Percentiles rank a stretch among this genome's conserved stretches.
Conservation (phyloP, 2,888 invertebrate genomes). For the Augochlorella aurata region DNA sequence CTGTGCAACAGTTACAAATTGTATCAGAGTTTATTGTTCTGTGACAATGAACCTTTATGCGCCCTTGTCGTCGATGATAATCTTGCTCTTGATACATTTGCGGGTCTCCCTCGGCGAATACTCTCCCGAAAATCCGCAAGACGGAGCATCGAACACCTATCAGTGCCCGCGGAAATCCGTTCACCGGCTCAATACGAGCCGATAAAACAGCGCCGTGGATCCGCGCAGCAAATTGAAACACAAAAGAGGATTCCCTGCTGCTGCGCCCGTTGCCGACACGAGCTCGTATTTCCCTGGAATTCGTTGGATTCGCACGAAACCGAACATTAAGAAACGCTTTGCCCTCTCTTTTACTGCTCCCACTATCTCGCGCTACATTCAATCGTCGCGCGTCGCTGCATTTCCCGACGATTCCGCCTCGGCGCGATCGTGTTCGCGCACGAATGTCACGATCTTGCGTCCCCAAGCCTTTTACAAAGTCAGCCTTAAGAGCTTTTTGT, state of each 20-base stretch:
- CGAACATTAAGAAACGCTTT: conserved; percentile 41
- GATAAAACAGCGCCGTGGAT: conserved; percentile 16
- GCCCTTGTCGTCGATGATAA: background rate
- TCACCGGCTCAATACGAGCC: conserved; percentile 1
- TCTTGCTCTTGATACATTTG: background rate
- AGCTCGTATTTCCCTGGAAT: background rate
- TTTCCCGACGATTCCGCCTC: background rate
- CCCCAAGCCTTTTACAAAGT: background rate
- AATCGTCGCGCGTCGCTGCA: background rate
- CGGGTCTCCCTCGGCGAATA: background rate
- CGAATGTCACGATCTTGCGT: background rate
- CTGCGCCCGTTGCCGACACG: background rate
- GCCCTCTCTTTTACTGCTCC: conserved; percentile 6
- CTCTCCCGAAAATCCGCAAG: background rate
- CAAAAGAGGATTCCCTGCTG: conserved; percentile 22
- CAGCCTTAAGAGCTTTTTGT: background rate
- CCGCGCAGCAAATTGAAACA: conserved; percentile 27
- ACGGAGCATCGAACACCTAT: conserved; percentile 9
- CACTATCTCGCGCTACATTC: background rate
- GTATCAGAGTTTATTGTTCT: background rate
- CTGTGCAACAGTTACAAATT: background rate
- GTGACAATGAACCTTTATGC: background rate
- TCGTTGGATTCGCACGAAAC: background rate
- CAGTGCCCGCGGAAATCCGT: conserved; percentile 2
- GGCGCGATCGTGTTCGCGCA: background rate